phyloP scores from a whole-genome alignment of 2,888 invertebrate species.

The Scaptomyza parva region DNA sequence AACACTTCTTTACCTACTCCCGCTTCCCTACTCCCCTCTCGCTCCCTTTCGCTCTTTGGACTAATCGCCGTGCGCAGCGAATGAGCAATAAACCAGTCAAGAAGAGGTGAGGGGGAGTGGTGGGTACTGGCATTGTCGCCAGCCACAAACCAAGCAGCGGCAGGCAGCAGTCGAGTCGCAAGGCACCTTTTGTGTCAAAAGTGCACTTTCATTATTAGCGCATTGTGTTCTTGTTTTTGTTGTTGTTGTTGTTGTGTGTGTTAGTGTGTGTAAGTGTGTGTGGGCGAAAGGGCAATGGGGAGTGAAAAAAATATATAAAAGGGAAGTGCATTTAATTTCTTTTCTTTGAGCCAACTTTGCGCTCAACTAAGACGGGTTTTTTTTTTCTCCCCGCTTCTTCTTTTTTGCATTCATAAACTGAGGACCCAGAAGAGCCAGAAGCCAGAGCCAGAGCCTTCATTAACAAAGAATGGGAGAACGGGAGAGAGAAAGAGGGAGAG shows the following conservation, averaged over 20 bases:
- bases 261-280: neutral
- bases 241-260: no score
- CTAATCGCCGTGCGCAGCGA: conserved; percentile 76
- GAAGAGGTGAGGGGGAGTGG: conserved; percentile 10
- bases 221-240: no score
- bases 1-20: conserved; percentile 1
- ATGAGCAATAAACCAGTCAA: conserved; percentile 74
- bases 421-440: no score
- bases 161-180: no score
- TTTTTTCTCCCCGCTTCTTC: neutral
- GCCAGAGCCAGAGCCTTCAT: conserved; percentile 11
- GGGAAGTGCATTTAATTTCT: conserved; percentile 81
- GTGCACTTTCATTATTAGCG: conserved; percentile 80
- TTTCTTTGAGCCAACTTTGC: conserved; percentile 63
- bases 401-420: conserved; percentile 67
- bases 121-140: conserved; percentile 55
- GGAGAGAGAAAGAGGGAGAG: neutral
- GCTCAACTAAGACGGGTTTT: conserved; percentile 5
- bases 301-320: conserved; percentile 61
- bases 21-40: neutral
- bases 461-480: conserved; percentile 7
- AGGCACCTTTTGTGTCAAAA: conserved; percentile 80
- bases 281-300: neutral
- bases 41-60: conserved; percentile 15
- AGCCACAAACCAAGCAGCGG: no score